Base-by-base conservation (phyloP, 1,140 invertebrate genomes). In the Subanguina moxae region DNA sequence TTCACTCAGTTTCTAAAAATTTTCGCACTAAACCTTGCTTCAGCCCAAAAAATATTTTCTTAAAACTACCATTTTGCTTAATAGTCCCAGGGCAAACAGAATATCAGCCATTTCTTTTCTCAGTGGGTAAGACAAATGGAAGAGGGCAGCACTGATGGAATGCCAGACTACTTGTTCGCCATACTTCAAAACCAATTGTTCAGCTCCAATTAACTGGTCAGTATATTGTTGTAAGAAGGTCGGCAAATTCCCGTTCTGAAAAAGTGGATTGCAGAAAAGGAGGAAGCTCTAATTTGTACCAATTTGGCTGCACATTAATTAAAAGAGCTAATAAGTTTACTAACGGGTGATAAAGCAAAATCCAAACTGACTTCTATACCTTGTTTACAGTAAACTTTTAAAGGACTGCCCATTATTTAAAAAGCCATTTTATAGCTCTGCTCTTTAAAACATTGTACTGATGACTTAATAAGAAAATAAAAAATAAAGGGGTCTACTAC, bases 21-120 rank as follows among this genome's bases (percentile, higher is more conserved):
- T 52, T 52, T 19, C 8, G 9, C 46, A 19, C 1, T 25, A 63
- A 72, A 52, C 30, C 7, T 73, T 28, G 3, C 17, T 19, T 11
- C 43, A n/a, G 15, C 13, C 21, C 25, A 21, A n/a, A n/a, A n/a
- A 67, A 9, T n/a, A 19, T 23, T 67, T 28, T n/a, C 63, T 21
- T 21, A 21, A 75, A 28, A 17, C 8, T 57, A 77, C 59, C 19
- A 45, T n/a, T 48, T 57, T 56, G 62, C 62, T 46, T 25, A 71
- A 30, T 63, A 61, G 59, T 23, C 62, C 32, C 30, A 78, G 56
- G 19, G 25, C 57, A 48, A 59, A 61, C 1, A 76, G 43, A 11
- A 76, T 61, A 17, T 69, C 65, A n/a, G 70, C 70, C 61, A 76
- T 66, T 56, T 76, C 74, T 56, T 75, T 67, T 45, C 59, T 30